A percentile compares a stretch with the other conserved stretches of the same genome.
phyloP scores from a whole-genome alignment of 2,113 vertebrate species.

The Orthonyx spaldingii region DNA sequence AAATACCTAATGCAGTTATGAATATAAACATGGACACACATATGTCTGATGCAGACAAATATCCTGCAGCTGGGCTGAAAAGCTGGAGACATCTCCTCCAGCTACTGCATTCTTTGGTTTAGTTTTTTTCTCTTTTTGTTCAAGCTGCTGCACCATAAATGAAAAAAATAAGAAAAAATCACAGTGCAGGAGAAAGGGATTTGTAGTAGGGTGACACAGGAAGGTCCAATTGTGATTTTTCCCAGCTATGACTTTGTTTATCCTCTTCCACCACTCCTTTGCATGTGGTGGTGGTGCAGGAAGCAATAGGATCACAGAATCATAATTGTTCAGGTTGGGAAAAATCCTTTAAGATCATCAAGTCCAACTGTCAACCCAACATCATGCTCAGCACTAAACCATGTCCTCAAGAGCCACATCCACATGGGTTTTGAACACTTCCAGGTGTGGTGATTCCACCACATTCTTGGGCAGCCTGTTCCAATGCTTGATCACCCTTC shows the following conservation, averaged over 20 bases:
- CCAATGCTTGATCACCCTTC: too few species aligned
- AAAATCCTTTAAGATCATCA: not conserved
- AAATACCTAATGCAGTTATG: not conserved
- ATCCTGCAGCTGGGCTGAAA: not conserved
- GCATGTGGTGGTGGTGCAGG: not conserved
- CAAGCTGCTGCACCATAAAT: not conserved
- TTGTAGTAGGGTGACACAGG: not conserved
- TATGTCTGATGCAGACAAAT: not conserved
- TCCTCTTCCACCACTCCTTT: not conserved
- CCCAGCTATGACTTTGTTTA: not conserved
- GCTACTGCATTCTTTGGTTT: not conserved
- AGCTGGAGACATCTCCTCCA: not conserved
- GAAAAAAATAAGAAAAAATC: not conserved
- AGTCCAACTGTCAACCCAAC: not conserved
- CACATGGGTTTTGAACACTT: not conserved
- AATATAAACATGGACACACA: not conserved
- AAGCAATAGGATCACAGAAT: not conserved
- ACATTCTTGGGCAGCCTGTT: not conserved
- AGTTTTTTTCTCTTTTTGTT: not conserved
- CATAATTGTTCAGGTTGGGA: not conserved
- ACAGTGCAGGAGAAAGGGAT: not conserved
- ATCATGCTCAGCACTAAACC: not conserved
- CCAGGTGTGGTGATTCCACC: not conserved
- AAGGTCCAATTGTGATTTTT: not conserved
- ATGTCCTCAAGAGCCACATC: not conserved